A percentile compares a stretch with the other conserved stretches of the same genome.
phyloP scores from a whole-genome alignment of 2,113 vertebrate species.

The Mus spicilegus region DNA sequence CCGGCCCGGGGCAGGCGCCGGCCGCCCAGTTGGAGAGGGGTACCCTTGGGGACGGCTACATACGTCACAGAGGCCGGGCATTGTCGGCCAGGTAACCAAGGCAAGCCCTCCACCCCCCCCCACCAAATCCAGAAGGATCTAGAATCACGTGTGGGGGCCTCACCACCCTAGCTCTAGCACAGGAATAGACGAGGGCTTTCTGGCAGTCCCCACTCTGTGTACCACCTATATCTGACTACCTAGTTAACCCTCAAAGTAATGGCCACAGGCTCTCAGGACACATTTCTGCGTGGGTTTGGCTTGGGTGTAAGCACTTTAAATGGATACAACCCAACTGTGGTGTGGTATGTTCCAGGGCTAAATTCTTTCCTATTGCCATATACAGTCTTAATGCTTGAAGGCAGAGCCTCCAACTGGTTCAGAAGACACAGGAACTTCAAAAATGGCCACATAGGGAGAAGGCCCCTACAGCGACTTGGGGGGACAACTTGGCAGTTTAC shows the following conservation, averaged over 20 bases:
- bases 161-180: too few species aligned
- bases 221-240: not conserved
- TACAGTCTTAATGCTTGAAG: not conserved
- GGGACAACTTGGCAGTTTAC: not conserved
- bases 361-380: not conserved
- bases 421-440: not conserved
- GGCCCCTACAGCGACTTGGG: not conserved
- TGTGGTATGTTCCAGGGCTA: not conserved
- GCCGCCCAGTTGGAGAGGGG: not conserved
- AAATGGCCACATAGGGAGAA: not conserved
- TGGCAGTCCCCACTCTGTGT: too few species aligned
- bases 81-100: not conserved
- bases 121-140: not conserved
- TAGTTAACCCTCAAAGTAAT: not conserved
- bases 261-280: not conserved
- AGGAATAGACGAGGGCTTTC: too few species aligned
- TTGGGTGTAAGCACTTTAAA: not conserved
- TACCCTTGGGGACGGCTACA: not conserved
- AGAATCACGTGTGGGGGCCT: too few species aligned
- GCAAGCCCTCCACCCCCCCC: not conserved
- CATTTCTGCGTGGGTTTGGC: not conserved
- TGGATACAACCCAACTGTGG: not conserved
- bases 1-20: not conserved
- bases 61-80: slow-evolving; percentile 56
- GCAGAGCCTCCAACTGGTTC: not conserved